These are phyloP conservation scores for Mobula birostris DNA, from an alignment of 2,113 vertebrate genomes.

Conservation along the genomic window DNA sequence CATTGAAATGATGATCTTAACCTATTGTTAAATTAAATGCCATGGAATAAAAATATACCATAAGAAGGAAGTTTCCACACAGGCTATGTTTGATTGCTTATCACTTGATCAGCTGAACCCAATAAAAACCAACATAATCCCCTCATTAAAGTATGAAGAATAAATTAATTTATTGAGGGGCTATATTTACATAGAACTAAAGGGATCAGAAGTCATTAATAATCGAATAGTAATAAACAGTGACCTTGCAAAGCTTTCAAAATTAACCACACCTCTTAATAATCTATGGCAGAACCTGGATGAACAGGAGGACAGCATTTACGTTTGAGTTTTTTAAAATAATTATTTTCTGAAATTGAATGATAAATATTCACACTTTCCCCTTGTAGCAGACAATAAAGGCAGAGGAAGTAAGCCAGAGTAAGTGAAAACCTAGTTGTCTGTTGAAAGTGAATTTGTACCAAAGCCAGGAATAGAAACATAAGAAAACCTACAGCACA, in stretches of 20 bases:
- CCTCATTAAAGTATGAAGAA: background rate
- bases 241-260: background rate
- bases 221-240: background rate
- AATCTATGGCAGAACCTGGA: background rate
- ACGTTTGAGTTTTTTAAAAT: background rate
- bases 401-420: background rate
- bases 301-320: background rate
- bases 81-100: background rate
- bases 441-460: background rate
- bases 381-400: conserved; percentile 3
- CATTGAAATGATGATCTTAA: background rate
- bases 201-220: background rate
- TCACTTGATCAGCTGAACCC: background rate
- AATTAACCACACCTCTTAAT: background rate
- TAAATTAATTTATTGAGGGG: background rate
- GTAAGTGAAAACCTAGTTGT: background rate
- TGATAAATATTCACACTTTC: conserved; percentile 1
- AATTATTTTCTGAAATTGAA: background rate
- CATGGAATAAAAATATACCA: background rate
- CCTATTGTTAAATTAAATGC: conserved; percentile 5
- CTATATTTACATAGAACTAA: background rate
- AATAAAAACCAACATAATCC: background rate
- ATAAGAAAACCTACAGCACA: no score
- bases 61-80: background rate
- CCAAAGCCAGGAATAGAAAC: background rate